A percentile compares a stretch with the other conserved stretches of the same genome.
Conservation (phyloP, 2,888 invertebrate species). For the Drosophila conformis region DNA sequence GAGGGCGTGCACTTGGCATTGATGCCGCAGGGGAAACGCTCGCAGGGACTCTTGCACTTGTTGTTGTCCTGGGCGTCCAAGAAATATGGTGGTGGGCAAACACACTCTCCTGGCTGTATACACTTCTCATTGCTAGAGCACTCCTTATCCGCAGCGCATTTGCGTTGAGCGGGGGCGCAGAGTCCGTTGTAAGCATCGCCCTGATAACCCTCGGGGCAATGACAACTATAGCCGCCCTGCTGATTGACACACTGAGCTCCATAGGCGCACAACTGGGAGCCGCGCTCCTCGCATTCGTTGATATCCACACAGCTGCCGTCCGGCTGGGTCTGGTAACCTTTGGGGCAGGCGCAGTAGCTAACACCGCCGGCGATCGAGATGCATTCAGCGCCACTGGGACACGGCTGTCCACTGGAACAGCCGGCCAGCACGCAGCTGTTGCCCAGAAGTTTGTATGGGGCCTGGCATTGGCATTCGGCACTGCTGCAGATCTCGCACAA, state of each 20-base stretch:
- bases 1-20: constrained; percentile 95
- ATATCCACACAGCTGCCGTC: constrained; percentile 94
- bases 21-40: constrained; percentile 94
- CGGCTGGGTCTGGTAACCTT: constrained; percentile 90
- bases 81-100: constrained; percentile 96
- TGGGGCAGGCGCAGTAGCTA: constrained; percentile 96
- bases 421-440: constrained; percentile 94
- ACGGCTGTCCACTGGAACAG: constrained; percentile 92
- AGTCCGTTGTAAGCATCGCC: constrained; percentile 93
- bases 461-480: constrained; percentile 93
- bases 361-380: constrained; percentile 95
- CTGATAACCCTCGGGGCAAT: constrained; percentile 92
- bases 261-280: constrained; percentile 91
- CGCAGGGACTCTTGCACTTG: constrained; percentile 96
- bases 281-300: constrained; percentile 92
- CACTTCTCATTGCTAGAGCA: constrained; percentile 95
- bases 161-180: constrained; percentile 92
- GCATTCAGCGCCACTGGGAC: constrained; percentile 95
- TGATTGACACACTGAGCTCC: constrained; percentile 94
- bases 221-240: constrained; percentile 91
- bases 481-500: constrained; percentile 94
- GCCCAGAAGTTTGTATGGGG: constrained; percentile 93
- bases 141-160: constrained; percentile 92
- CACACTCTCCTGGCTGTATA: constrained; percentile 95
- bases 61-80: constrained; percentile 92